A percentile compares a stretch with the other conserved stretches of the same genome.
These are phyloP conservation scores for Rhagologus leucostigma DNA, from an alignment of 2,113 vertebrate genomes.

Conservation along the genomic window DNA sequence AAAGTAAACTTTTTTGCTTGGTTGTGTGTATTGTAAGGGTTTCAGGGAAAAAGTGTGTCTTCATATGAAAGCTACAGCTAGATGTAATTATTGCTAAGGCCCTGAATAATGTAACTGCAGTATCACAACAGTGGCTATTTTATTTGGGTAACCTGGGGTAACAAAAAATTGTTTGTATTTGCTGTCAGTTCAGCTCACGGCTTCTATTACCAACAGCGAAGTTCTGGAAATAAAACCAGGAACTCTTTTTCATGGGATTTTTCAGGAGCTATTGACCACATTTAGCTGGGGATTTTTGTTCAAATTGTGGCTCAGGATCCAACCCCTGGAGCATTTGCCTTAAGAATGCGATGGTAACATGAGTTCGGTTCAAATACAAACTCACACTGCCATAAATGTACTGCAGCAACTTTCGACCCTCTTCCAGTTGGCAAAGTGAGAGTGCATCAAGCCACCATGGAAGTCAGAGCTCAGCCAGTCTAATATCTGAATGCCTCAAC, in stretches of 20 bases:
- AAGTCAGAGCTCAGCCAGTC: not conserved
- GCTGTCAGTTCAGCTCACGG: not conserved
- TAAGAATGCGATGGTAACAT: not conserved
- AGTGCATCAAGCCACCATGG: not conserved
- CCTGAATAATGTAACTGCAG: not conserved
- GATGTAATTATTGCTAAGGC: not conserved
- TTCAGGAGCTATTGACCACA: not conserved
- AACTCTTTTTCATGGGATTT: not conserved
- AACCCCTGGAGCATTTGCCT: not conserved
- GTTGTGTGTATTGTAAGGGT: not conserved
- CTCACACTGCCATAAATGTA: not conserved
- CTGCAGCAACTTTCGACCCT: not conserved
- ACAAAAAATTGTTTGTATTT: not conserved
- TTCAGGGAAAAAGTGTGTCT: not conserved
- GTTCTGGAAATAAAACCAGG: not conserved
- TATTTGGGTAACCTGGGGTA: not conserved
- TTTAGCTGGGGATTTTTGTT: not conserved
- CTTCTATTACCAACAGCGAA: not conserved
- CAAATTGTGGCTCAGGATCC: rapidly evolving
- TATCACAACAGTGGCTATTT: not conserved
- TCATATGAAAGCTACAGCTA: not conserved
- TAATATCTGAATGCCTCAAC: not conserved
- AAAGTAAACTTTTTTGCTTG: not conserved
- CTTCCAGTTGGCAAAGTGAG: not conserved
- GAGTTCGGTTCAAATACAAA: not conserved